Evolutionary conservation across 2,797 vertebrate species (phyloP).

Genomic region (Emys orbicularis): DNA sequence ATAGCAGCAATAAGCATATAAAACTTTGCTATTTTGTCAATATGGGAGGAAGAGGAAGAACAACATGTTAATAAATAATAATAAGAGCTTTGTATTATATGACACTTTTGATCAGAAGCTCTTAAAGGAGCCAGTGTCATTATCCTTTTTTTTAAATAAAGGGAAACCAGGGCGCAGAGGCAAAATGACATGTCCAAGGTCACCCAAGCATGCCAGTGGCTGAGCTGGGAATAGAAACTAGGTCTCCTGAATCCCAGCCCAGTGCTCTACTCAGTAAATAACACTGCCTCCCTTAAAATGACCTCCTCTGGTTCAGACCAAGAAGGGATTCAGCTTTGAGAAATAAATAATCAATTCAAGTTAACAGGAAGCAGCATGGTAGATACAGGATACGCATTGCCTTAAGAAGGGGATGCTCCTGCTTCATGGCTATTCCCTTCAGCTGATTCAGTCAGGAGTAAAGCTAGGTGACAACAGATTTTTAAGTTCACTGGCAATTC

Average conservation of each 20-base stretch:
- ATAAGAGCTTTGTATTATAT: rapidly evolving
- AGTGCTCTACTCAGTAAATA: neutral
- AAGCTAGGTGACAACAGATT: neutral
- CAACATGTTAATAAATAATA: neutral
- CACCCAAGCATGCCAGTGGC: neutral
- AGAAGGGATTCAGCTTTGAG: neutral
- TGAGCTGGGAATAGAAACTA: neutral
- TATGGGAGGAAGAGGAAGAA: neutral
- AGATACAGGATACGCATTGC: rapidly evolving
- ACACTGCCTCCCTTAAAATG: neutral
- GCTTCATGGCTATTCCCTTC: neutral
- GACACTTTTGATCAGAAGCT: neutral
- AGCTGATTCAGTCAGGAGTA: neutral
- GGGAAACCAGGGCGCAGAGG: neutral
- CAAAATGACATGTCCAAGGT: neutral
- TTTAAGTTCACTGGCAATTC: neutral
- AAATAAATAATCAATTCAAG: neutral
- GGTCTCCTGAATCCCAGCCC: neutral
- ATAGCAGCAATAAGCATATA: neutral
- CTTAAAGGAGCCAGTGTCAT: neutral
- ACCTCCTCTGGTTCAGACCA: neutral
- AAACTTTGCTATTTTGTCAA: neutral
- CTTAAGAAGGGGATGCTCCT: neutral
- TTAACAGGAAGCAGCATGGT: neutral
- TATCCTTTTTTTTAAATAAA: neutral